phyloP scores from a whole-genome alignment of 2,888 invertebrate species.

The Embidobia sp. region DNA sequence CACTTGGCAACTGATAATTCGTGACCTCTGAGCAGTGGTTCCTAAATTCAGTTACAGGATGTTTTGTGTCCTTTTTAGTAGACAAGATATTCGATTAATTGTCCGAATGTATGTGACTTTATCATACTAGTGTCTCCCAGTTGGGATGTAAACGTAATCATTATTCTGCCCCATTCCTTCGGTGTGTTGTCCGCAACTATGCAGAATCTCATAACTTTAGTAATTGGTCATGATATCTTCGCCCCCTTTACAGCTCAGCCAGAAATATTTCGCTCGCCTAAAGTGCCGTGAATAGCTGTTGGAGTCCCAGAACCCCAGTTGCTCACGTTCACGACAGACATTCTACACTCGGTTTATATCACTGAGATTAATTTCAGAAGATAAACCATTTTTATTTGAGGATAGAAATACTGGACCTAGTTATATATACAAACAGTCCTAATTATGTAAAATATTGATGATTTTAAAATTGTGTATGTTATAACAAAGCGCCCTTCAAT shows the following conservation, averaged over 20 bases:
- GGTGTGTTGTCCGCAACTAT: slow-evolving; percentile 9
- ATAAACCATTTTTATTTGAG: too few species aligned
- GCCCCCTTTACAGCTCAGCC: slow-evolving; percentile 8
- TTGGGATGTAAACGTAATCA: slow-evolving; percentile 21
- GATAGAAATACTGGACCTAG: too few species aligned
- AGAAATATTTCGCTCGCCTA: slow-evolving; percentile 17
- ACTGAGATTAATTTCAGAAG: not conserved
- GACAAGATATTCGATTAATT: slow-evolving; percentile 10
- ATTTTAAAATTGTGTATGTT: too few species aligned
- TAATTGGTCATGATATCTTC: slow-evolving; percentile 31
- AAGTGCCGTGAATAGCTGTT: slow-evolving; percentile 4
- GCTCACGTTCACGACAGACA: not conserved
- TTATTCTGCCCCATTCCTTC: slow-evolving; percentile 18
- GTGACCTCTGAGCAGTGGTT: not conserved
- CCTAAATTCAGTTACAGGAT: not conserved
- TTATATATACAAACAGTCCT: too few species aligned
- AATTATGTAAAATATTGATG: too few species aligned
- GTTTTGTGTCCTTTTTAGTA: slow-evolving; percentile 1
- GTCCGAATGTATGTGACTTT: slow-evolving; percentile 15
- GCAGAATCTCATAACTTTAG: slow-evolving; percentile 27
- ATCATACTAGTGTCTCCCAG: slow-evolving; percentile 13
- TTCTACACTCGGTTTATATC: not conserved
- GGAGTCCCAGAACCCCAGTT: not conserved
- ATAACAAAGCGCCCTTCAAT: too few species aligned
- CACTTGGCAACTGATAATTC: not conserved